Evolutionary conservation across 2,113 vertebrate species (phyloP), one percentile per base, ranked within the genome.

Genomic region (Tricholaema leucomelas): DNA sequence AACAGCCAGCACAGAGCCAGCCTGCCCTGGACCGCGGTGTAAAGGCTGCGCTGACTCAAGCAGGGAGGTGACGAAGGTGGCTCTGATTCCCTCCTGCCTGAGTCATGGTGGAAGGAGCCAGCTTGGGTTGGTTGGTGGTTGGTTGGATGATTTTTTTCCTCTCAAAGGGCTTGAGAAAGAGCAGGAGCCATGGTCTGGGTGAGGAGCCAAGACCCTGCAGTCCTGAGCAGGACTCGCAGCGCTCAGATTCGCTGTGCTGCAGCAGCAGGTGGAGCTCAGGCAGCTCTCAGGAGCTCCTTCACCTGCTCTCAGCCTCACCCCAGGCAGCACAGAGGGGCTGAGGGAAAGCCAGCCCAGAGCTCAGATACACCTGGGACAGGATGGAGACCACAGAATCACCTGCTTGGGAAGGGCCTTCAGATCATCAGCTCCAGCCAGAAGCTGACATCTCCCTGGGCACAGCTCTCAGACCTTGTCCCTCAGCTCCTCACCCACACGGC

Each of bases 31-130:
- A 24, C 56, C 5, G 38, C 59, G 83, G 81, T 18, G 27, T 38
- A 54, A 88, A 40, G 1, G n/a, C 86, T 4, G 9, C 10, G 38
- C 44, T 90, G 89, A 89, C 78, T 92, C 89, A 88, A 17, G 88
- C 40, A 5, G 54, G 5, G 73, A 67, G 69, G 28, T 20, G 42
- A 78, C 27, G 38, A 23, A 90, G 33, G 66, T 21, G 70, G 44
- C 8, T 21, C 75, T 88, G n/a, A 86, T 88, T 95, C 90, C 92
- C 81, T 88, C 61, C 55, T 50, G 1, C 60, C 79, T 94, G 90
- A 96, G 61, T 93, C 95, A 93, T 5, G 0, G 14, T 71, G 55
- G 19, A 84, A 90, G 70, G n/a, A 92, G 69, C 35, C 77, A 83
- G 73, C 12, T 23, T 50, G 44, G 19, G 11, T 30, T 67, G 35